phyloP scores from a whole-genome alignment of 2,113 vertebrate species.

The Anguilla japonica region DNA sequence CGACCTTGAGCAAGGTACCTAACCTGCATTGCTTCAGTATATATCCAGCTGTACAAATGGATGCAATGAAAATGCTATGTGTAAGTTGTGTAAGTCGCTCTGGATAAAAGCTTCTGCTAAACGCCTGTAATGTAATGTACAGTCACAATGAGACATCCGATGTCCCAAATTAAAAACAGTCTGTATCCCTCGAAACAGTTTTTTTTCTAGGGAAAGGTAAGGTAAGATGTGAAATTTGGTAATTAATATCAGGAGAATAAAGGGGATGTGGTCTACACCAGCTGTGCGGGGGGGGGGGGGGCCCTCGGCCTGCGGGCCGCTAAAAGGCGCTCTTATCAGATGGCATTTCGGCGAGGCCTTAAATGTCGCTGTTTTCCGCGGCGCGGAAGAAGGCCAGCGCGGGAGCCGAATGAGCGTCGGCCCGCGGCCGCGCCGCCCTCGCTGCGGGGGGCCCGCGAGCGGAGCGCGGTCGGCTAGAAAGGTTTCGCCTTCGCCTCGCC shows the following conservation, averaged over 20 bases:
- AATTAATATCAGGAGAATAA: slow-evolving; percentile 18
- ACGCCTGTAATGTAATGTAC: too few species aligned
- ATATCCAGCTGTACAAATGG: too few species aligned
- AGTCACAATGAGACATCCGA: neutral
- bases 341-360: neutral
- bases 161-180: neutral
- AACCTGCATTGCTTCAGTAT: too few species aligned
- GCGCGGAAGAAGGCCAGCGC: neutral
- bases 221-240: neutral
- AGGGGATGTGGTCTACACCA: slow-evolving; percentile 3
- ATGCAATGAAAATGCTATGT: too few species aligned
- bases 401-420: neutral
- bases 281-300: too few species aligned
- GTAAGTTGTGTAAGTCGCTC: too few species aligned
- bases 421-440: neutral
- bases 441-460: neutral
- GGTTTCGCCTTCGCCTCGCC: neutral
- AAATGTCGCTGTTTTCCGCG: neutral
- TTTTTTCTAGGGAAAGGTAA: neutral
- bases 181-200: neutral
- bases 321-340: neutral
- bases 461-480: neutral
- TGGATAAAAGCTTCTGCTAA: too few species aligned
- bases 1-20: too few species aligned
- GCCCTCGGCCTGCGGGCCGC: neutral